These are phyloP conservation scores for Pseudococcus jackbeardsleyi DNA, from an alignment of 2,888 invertebrate species.

Conservation along the genomic window DNA sequence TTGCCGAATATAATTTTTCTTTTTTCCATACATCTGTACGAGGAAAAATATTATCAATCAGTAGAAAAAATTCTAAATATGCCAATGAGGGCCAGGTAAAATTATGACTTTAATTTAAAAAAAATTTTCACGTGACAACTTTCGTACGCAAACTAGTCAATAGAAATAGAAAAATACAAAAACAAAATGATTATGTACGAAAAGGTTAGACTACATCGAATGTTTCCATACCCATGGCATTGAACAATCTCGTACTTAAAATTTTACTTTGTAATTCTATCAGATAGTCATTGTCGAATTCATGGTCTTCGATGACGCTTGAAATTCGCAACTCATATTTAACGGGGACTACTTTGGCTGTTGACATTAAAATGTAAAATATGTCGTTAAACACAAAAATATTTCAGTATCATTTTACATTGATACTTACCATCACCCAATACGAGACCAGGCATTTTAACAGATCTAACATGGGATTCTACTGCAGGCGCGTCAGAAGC, in stretches of 20 bases:
- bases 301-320: conserved; percentile 96
- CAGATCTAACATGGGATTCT: conserved; percentile 84
- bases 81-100: conserved; percentile 11
- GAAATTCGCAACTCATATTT: conserved; percentile 96
- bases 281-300: conserved; percentile 88
- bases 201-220: too few species aligned
- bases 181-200: conserved; percentile 74
- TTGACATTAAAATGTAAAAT: not conserved
- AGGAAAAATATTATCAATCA: too few species aligned
- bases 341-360: conserved; percentile 91
- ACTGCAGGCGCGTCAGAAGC: conserved; percentile 83
- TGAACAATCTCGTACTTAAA: too few species aligned
- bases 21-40: too few species aligned
- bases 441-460: conserved; percentile 91
- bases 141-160: too few species aligned
- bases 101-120: not conserved
- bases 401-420: not conserved
- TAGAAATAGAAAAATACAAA: conserved; percentile 31
- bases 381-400: not conserved
- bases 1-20: too few species aligned
- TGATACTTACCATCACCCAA: conserved; percentile 88
- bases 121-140: conserved; percentile 28
- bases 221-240: too few species aligned
- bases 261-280: too few species aligned
- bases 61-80: too few species aligned